These are phyloP conservation scores for Eptesicus fuscus DNA, from an alignment of 2,113 vertebrate genomes.

Conservation along the genomic window DNA sequence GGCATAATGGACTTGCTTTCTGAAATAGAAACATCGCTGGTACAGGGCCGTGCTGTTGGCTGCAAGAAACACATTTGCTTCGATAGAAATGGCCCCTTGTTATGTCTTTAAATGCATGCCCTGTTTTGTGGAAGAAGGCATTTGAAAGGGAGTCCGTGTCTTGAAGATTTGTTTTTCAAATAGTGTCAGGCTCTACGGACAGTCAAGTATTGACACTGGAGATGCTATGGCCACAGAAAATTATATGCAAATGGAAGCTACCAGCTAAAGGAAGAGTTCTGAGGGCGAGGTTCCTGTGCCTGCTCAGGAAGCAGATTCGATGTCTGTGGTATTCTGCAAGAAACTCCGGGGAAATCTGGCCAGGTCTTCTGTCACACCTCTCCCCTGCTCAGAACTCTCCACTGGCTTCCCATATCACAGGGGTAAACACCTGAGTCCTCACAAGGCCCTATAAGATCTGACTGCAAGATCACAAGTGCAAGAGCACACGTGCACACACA, in stretches of 20 bases:
- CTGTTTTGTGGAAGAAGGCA: slow-evolving; percentile 46
- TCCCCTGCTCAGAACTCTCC: not conserved
- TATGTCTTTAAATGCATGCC: slow-evolving; percentile 62
- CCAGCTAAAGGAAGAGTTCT: not conserved
- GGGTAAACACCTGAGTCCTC: not conserved
- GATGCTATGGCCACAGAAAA: not conserved
- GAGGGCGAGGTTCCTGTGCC: not conserved
- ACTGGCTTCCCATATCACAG: not conserved
- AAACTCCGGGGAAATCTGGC: not conserved
- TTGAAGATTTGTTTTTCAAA: slow-evolving; percentile 62
- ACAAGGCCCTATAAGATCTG: too few relatives aligned
- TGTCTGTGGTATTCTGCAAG: not conserved
- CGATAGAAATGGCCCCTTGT: slow-evolving; percentile 76
- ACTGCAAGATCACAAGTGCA: not conserved
- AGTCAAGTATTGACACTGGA: not conserved
- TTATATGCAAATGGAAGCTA: not conserved
- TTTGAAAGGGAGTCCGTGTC: slow-evolving; percentile 64
- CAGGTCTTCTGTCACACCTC: not conserved
- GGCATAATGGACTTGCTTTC: slow-evolving; percentile 77
- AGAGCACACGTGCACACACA: accelerated
- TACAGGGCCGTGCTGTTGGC: slow-evolving; percentile 67
- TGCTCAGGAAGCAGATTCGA: not conserved
- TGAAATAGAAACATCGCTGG: slow-evolving; percentile 78
- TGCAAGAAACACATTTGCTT: slow-evolving; percentile 63
- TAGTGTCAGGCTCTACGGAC: not conserved